Percentiles rank a stretch among this genome's conserved stretches.
These are phyloP conservation scores for Entomobrya proxima DNA, from an alignment of 2,888 invertebrate genomes.

Conservation along the genomic window DNA sequence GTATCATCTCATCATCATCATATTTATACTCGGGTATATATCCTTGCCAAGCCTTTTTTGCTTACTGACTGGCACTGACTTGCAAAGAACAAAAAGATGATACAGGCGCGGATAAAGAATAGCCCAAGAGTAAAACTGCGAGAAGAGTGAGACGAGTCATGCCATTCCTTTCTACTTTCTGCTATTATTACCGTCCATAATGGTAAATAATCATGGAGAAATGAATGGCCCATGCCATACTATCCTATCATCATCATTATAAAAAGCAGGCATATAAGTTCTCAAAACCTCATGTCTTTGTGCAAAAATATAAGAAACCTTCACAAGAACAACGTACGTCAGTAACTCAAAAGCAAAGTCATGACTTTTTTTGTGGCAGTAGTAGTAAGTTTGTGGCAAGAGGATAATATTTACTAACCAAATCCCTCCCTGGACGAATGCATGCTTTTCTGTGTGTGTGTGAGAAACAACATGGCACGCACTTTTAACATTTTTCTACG, in stretches of 20 bases:
- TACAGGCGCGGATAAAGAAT: conserved; percentile 33
- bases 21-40: too few species aligned
- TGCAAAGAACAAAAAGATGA: neutral
- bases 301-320: conserved; percentile 17
- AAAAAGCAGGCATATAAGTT: neutral
- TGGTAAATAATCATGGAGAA: conserved; percentile 62
- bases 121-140: neutral
- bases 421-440: neutral
- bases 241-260: conserved; percentile 19
- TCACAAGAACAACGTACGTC: neutral
- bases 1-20: neutral
- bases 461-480: conserved; percentile 44
- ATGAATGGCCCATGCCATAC: conserved; percentile 58
- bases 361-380: neutral
- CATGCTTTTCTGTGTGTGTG: conserved; percentile 38
- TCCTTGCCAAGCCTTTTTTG: conserved; percentile 31
- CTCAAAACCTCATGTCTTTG: neutral
- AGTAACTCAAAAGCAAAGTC: neutral
- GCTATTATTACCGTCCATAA: conserved; percentile 25
- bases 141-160: neutral
- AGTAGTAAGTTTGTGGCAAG: neutral
- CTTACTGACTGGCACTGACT: neutral
- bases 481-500: conserved; percentile 49
- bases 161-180: neutral
- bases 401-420: conserved; percentile 13